Conservation (phyloP, 2,113 vertebrate species). For the Rhinolophus ferrumequinum region DNA sequence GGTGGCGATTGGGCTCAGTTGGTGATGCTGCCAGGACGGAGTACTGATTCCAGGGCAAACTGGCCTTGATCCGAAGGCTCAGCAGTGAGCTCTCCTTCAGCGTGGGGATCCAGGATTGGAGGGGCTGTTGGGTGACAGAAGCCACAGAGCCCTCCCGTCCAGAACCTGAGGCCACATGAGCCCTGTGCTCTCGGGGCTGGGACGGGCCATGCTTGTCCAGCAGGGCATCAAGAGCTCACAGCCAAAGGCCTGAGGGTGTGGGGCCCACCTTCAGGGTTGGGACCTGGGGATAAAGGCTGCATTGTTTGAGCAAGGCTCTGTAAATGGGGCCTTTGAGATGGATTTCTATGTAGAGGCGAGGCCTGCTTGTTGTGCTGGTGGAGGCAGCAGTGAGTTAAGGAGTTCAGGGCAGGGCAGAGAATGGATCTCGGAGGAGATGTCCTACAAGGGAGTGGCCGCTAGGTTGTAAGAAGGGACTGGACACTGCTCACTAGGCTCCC, state of each 20-base stretch:
- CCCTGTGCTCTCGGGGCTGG: background rate
- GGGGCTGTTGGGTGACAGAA: background rate
- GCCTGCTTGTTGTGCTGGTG: background rate
- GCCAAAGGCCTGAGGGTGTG: background rate
- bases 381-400: background rate
- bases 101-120: background rate
- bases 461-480: accelerated
- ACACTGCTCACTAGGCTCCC: background rate
- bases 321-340: background rate
- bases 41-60: background rate
- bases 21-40: background rate
- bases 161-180: background rate
- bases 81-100: background rate
- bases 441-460: accelerated
- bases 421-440: background rate
- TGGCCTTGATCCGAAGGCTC: background rate
- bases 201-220: background rate
- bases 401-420: background rate
- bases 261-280: background rate
- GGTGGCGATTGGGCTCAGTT: background rate
- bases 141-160: background rate
- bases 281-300: constrained; percentile 11
- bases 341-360: background rate
- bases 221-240: background rate
- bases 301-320: background rate